These are phyloP conservation scores for Caenorhabditis zanzibari DNA, from an alignment of 2,888 invertebrate species.

Conservation along the genomic window DNA sequence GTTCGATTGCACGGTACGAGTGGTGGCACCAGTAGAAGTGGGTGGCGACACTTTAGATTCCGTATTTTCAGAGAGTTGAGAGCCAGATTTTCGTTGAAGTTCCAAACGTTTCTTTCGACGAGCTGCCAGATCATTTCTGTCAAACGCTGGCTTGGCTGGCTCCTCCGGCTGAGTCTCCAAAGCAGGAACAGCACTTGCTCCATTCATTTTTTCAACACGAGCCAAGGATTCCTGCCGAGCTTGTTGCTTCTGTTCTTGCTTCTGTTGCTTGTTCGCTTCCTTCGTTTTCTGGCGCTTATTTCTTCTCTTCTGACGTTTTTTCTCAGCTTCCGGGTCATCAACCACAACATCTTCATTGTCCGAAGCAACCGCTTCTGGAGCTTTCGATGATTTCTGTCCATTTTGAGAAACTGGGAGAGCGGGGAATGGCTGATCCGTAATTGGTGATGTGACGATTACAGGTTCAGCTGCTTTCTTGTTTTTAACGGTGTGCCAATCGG, in stretches of 20 bases:
- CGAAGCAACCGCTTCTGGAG: conserved; percentile 3
- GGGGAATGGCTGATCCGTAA: not conserved
- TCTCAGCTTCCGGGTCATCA: conserved; percentile 45
- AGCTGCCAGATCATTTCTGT: conserved; percentile 39
- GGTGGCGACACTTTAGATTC: not conserved
- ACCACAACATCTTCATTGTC: conserved; percentile 8
- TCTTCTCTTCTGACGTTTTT: conserved; percentile 29
- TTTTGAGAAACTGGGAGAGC: no score
- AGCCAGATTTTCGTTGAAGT: conserved; percentile 25
- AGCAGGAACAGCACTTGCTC: not conserved
- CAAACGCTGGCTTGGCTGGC: conserved; percentile 35
- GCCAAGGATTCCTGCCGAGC: conserved; percentile 49
- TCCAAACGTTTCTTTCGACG: conserved; percentile 33
- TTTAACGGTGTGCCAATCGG: conserved; percentile 49
- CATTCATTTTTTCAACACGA: conserved; percentile 17
- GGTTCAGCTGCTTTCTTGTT: conserved; percentile 43
- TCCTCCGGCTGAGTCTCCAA: not conserved
- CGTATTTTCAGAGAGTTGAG: no score
- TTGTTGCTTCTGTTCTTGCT: conserved; percentile 29
- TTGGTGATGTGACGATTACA: not conserved
- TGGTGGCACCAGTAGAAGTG: not conserved
- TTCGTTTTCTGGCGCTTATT: conserved; percentile 34
- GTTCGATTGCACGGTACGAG: not conserved
- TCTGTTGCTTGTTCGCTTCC: conserved; percentile 19
- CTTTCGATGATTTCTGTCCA: not conserved